phyloP scores from a whole-genome alignment of 1,140 invertebrate species.

The Psilanteris sp. region DNA sequence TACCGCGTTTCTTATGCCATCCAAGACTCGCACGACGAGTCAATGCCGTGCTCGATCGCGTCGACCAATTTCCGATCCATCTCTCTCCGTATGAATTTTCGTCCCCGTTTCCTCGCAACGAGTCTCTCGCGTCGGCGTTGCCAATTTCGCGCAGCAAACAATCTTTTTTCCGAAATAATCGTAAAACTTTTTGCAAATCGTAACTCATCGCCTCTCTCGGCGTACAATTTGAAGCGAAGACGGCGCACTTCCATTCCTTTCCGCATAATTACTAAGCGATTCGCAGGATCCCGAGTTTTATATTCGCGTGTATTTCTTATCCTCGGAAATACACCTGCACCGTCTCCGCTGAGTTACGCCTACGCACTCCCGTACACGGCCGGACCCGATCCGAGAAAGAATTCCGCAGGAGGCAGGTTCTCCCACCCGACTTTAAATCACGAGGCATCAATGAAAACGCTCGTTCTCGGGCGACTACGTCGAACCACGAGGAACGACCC shows the following conservation, averaged over 20 bases:
- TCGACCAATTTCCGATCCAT: too few relatives aligned
- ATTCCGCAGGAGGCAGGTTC: slow-evolving; percentile 45
- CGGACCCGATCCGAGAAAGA: slow-evolving; percentile 55
- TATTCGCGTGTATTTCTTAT: slow-evolving; percentile 34
- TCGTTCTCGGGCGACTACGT: slow-evolving; percentile 25
- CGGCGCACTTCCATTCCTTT: slow-evolving; percentile 29
- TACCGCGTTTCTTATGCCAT: slow-evolving; percentile 20
- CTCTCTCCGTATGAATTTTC: too few relatives aligned
- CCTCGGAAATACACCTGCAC: slow-evolving; percentile 58
- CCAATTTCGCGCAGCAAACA: too few relatives aligned
- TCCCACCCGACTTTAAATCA: slow-evolving; percentile 51
- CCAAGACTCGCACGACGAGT: slow-evolving; percentile 21
- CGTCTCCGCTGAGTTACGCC: slow-evolving; percentile 33
- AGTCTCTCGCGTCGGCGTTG: too few relatives aligned
- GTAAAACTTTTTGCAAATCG: background rate
- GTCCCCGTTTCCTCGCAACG: too few relatives aligned
- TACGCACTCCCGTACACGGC: slow-evolving; percentile 39
- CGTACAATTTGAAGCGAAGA: background rate
- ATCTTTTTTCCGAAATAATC: background rate
- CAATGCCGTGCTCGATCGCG: slow-evolving; percentile 18
- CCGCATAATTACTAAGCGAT: slow-evolving; percentile 51
- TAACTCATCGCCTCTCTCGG: too few relatives aligned
- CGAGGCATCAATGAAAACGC: slow-evolving; percentile 58
- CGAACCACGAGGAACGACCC: slow-evolving; percentile 28
- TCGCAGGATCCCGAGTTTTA: slow-evolving; percentile 15